Conservation (phyloP, 2,888 invertebrate genomes). For the Spodoptera littoralis region DNA sequence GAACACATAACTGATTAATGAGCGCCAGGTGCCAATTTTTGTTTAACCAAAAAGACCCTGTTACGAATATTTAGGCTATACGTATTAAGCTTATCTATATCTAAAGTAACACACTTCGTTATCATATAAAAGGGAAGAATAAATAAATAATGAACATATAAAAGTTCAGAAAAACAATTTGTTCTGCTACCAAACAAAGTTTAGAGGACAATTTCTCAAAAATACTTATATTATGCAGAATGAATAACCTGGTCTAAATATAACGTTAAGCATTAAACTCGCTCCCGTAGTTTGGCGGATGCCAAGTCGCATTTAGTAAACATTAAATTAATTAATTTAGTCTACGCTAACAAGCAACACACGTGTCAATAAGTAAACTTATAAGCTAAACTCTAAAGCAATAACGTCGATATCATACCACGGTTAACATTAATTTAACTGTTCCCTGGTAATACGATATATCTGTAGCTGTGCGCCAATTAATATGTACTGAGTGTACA, state of each 20-base stretch:
- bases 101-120: conserved; percentile 65
- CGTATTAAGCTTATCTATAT: conserved; percentile 64
- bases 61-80: conserved; percentile 67
- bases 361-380: conserved; percentile 35
- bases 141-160: conserved; percentile 53
- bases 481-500: conserved; percentile 30
- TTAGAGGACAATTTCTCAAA: conserved; percentile 28
- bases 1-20: conserved; percentile 68
- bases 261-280: conserved; percentile 37
- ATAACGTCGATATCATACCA: conserved; percentile 22
- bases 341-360: conserved; percentile 35
- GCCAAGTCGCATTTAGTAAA: conserved; percentile 32
- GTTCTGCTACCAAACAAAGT: conserved; percentile 40
- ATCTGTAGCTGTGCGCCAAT: conserved; percentile 24
- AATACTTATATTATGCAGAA: conserved; percentile 36
- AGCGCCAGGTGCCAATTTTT: conserved; percentile 76
- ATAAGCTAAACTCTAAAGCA: conserved; percentile 40
- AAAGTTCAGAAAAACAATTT: conserved; percentile 48
- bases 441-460: conserved; percentile 32
- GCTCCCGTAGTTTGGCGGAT: conserved; percentile 16
- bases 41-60: conserved; percentile 83
- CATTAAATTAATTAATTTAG: conserved; percentile 23
- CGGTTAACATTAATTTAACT: conserved; percentile 20
- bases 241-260: conserved; percentile 18
- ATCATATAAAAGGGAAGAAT: conserved; percentile 54